A percentile compares a stretch with the other conserved stretches of the same genome.
These are phyloP conservation scores for Leptinotarsa undecemlineata DNA, from an alignment of 1,140 invertebrate species.

Conservation along the genomic window DNA sequence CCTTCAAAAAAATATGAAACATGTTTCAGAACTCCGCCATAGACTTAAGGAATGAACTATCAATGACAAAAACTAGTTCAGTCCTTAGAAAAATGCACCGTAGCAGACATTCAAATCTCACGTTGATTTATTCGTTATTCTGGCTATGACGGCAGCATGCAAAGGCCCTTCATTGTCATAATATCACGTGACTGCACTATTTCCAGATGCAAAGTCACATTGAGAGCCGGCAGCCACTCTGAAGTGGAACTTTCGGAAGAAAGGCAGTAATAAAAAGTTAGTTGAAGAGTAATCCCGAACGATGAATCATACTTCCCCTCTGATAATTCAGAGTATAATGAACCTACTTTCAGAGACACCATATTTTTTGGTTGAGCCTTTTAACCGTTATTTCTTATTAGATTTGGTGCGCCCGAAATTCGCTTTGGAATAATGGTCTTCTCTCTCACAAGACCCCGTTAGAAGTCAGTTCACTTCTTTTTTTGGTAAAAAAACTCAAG, in stretches of 20 bases:
- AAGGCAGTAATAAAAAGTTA: conserved; percentile 17
- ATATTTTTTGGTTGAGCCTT: not conserved
- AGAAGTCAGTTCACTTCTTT: too few species aligned
- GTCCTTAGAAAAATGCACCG: too few species aligned
- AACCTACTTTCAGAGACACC: not conserved
- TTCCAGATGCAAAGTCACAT: conserved; percentile 22
- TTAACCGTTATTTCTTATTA: not conserved
- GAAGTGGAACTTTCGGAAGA: conserved; percentile 10
- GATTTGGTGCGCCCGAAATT: not conserved
- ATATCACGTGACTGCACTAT: conserved; percentile 9
- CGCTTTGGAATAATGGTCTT: too few species aligned
- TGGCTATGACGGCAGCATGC: not conserved
- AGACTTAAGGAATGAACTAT: too few species aligned
- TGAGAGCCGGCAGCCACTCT: not conserved
- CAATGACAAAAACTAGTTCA: too few species aligned
- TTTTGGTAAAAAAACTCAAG: too few species aligned
- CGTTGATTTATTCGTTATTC: conserved; percentile 3
- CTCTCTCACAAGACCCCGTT: too few species aligned
- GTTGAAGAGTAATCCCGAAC: conserved; percentile 1
- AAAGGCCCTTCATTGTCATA: conserved; percentile 16
- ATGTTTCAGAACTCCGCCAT: too few species aligned
- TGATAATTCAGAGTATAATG: conserved; percentile 18
- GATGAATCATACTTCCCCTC: conserved; percentile 15
- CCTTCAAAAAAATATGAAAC: too few species aligned
- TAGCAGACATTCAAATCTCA: not conserved